These are phyloP conservation scores for Papilio gigon DNA, from an alignment of 2,888 invertebrate genomes.

Conservation along the genomic window DNA sequence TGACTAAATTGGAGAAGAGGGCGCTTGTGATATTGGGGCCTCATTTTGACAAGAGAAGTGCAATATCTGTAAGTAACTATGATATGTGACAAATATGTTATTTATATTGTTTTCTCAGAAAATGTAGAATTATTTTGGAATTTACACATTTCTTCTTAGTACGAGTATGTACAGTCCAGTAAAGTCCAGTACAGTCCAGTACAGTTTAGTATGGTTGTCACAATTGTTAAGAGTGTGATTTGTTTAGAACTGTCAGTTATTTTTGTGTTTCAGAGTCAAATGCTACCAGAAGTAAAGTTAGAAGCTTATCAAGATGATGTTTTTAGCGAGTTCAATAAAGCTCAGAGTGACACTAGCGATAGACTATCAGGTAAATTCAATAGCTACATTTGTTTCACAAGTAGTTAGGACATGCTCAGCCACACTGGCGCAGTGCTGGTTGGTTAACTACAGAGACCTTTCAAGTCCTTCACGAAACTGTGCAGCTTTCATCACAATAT, in stretches of 20 bases:
- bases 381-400: neutral
- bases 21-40: conserved; percentile 63
- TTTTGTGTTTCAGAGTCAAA: conserved; percentile 52
- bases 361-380: conserved; percentile 56
- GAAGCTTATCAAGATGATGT: conserved; percentile 55
- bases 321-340: conserved; percentile 50
- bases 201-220: too few relatives aligned
- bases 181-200: too few relatives aligned
- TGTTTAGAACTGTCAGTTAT: neutral
- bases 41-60: conserved; percentile 58
- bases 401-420: too few relatives aligned
- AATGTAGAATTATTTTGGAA: too few relatives aligned
- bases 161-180: too few relatives aligned
- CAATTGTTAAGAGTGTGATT: neutral
- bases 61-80: conserved; percentile 51
- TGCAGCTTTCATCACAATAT: too few relatives aligned
- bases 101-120: too few relatives aligned
- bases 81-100: neutral
- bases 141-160: too few relatives aligned
- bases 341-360: conserved; percentile 51
- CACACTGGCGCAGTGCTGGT: too few relatives aligned
- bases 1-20: conserved; percentile 64
- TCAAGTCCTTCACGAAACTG: too few relatives aligned
- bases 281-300: conserved; percentile 59
- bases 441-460: too few relatives aligned